Percentiles rank a stretch among this genome's conserved stretches.
Evolutionary conservation across 2,113 vertebrate species (phyloP).

Genomic region (Ceyx cyanopectus): DNA sequence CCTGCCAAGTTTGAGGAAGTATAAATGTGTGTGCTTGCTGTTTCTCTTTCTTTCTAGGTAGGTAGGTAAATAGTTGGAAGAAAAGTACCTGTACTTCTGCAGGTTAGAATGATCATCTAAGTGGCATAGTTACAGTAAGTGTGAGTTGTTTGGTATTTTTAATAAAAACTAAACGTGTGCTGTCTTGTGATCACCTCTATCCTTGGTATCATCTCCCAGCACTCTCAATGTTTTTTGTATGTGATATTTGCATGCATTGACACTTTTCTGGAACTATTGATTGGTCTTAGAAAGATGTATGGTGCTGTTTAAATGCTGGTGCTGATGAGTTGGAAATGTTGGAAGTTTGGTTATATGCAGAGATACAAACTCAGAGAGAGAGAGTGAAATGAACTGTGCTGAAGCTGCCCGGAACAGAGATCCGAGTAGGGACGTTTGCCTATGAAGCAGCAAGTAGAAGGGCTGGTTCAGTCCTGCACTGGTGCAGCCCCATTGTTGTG

Average conservation of each 20-base stretch:
- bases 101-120: conserved; percentile 48
- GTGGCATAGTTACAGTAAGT: conserved; percentile 67
- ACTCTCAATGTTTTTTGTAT: conserved; percentile 19
- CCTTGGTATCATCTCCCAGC: conserved; percentile 39
- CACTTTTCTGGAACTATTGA: conserved; percentile 41
- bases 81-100: conserved; percentile 21
- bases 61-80: conserved; percentile 53
- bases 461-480: neutral
- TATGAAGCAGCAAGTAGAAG: neutral
- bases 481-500: neutral
- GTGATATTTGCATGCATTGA: conserved; percentile 64
- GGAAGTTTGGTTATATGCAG: conserved; percentile 11
- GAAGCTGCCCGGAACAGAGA: neutral
- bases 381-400: neutral
- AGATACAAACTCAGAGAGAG: conserved; percentile 10
- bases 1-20: conserved; percentile 47
- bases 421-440: neutral
- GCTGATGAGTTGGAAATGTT: conserved; percentile 34
- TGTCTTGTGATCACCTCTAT: conserved; percentile 59
- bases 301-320: conserved; percentile 34
- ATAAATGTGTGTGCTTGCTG: conserved; percentile 57
- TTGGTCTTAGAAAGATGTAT: conserved; percentile 15
- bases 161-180: conserved; percentile 62
- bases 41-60: conserved; percentile 58
- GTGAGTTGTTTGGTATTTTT: conserved; percentile 61